phyloP scores from a whole-genome alignment of 30 jellyfish, hydroid and myxozoan species.

The Aurelia coerulea region DNA sequence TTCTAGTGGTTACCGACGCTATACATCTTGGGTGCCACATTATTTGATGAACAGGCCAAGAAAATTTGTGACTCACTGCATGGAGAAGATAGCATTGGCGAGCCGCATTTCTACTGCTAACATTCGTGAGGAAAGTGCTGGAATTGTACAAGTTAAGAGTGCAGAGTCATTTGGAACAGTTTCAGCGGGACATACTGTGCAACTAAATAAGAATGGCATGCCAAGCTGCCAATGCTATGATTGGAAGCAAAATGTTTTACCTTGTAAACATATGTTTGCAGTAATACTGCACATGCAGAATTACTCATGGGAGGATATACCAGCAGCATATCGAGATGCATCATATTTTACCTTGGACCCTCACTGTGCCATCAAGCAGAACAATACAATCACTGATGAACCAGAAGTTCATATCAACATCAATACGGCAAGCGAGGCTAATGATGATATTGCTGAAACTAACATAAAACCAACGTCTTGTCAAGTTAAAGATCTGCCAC shows the following conservation, averaged over 20 bases:
- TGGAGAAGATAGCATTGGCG: slow-evolving; percentile 46
- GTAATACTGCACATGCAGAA: not conserved
- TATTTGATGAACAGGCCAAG: slow-evolving; percentile 45
- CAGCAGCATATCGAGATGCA: slow-evolving; percentile 18
- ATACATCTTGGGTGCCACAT: slow-evolving; percentile 33
- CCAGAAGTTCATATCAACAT: not conserved
- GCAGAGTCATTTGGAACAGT: not conserved
- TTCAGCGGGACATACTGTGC: too few species aligned
- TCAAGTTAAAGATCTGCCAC: not conserved
- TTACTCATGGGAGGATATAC: slow-evolving; percentile 25
- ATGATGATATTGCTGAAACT: not conserved
- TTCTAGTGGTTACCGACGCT: slow-evolving; percentile 43
- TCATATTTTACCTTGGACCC: slow-evolving; percentile 5
- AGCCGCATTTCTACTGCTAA: not conserved
- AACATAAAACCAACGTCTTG: too few species aligned
- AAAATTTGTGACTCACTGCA: slow-evolving; percentile 50
- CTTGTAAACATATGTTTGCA: slow-evolving; percentile 65
- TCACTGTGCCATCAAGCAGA: not conserved
- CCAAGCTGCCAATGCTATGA: slow-evolving; percentile 29
- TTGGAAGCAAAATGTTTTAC: slow-evolving; percentile 42
- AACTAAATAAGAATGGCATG: not conserved
- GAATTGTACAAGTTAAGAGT: not conserved
- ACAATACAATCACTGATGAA: not conserved
- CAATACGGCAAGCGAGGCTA: not conserved
- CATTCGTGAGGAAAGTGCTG: not conserved